Conservation (phyloP, 1,140 invertebrate genomes). For the Muscidifurax raptorellus region DNA sequence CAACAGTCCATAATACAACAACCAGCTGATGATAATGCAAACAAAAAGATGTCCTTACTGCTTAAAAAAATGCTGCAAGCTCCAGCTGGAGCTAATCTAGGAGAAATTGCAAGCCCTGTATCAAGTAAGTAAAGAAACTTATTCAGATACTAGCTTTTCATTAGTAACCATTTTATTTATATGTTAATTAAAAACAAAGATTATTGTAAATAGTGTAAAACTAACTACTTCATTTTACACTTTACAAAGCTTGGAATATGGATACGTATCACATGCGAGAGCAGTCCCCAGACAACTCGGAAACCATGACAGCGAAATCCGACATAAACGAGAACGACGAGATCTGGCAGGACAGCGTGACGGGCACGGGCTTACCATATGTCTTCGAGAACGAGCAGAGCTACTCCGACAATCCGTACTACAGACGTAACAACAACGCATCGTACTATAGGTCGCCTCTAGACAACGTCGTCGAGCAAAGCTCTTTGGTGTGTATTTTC, state of each 20-base stretch:
- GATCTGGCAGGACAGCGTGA: slow-evolving; percentile 49
- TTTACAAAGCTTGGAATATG: slow-evolving; percentile 28
- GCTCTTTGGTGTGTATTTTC: slow-evolving; percentile 22
- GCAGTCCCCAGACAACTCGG: slow-evolving; percentile 64
- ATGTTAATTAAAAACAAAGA: slow-evolving; percentile 3
- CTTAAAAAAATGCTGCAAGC: slow-evolving; percentile 72
- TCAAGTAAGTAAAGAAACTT: slow-evolving; percentile 41
- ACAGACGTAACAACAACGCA: neutral
- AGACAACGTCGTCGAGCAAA: slow-evolving; percentile 18
- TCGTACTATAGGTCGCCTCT: slow-evolving; percentile 26
- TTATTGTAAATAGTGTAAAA: neutral
- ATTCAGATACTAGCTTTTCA: neutral
- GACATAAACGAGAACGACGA: slow-evolving; percentile 64
- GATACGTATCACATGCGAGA: slow-evolving; percentile 30
- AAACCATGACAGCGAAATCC: slow-evolving; percentile 70
- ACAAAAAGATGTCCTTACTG: slow-evolving; percentile 57
- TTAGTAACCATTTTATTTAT: neutral
- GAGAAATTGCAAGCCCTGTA: slow-evolving; percentile 65
- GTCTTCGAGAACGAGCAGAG: slow-evolving; percentile 26
- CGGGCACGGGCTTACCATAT: slow-evolving; percentile 9
- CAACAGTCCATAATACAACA: slow-evolving; percentile 48
- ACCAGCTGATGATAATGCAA: slow-evolving; percentile 36
- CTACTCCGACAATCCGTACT: slow-evolving; percentile 33
- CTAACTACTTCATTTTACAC: neutral
- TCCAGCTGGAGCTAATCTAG: slow-evolving; percentile 69